phyloP scores from a whole-genome alignment of 2,888 invertebrate species.

The Seira sanloemensis region DNA sequence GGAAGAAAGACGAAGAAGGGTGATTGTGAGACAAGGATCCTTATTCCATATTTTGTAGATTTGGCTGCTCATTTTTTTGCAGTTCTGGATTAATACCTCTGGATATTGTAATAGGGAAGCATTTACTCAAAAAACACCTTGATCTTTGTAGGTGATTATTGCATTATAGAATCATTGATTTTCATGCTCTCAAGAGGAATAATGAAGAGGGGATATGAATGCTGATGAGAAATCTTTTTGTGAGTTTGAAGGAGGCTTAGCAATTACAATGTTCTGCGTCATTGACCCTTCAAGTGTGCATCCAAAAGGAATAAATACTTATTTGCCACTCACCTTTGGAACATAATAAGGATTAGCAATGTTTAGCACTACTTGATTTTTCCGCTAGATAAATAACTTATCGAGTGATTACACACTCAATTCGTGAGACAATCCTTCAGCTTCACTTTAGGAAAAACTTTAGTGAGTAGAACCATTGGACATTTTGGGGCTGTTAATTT shows the following conservation, averaged over 20 bases:
- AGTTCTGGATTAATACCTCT: neutral
- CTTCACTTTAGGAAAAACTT: too few species aligned
- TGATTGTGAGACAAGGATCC: neutral
- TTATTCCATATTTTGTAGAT: neutral
- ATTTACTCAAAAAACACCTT: neutral
- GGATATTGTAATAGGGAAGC: too few species aligned
- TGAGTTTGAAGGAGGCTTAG: neutral
- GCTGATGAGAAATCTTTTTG: neutral
- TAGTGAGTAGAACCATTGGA: too few species aligned
- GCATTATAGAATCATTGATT: neutral
- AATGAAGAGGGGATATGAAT: neutral
- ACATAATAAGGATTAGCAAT: neutral
- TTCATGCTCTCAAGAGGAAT: neutral
- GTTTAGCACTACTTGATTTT: conserved; percentile 36
- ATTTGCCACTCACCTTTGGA: neutral
- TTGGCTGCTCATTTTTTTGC: neutral
- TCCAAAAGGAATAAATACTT: neutral
- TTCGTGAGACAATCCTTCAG: too few species aligned
- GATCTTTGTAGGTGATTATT: neutral
- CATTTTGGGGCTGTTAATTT: too few species aligned
- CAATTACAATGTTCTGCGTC: conserved; percentile 44
- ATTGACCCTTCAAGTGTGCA: conserved; percentile 49
- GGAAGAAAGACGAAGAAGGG: neutral
- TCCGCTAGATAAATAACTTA: conserved; percentile 7
- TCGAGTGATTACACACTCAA: neutral